phyloP scores from a whole-genome alignment of 2,888 invertebrate genomes.

The Dasypolia templi region DNA sequence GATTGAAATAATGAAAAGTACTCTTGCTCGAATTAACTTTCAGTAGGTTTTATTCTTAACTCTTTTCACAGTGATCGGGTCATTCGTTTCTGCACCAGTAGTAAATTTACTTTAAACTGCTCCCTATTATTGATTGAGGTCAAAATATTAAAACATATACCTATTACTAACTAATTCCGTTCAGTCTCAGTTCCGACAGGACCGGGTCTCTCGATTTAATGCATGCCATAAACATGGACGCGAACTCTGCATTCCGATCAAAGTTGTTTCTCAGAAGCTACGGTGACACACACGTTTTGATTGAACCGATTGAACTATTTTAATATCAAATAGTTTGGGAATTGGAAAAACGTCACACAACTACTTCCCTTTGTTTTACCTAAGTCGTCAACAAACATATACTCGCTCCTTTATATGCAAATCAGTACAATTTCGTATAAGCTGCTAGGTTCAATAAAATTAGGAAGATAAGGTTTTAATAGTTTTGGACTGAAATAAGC shows the following conservation, averaged over 20 bases:
- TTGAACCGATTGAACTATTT: constrained; percentile 49
- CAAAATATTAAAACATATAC: constrained; percentile 12
- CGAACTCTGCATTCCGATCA: constrained; percentile 66
- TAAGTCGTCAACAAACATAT: neutral
- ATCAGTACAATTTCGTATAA: neutral
- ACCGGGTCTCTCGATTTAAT: constrained; percentile 61
- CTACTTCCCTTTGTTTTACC: neutral
- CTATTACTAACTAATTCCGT: constrained; percentile 37
- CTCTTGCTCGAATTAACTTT: neutral
- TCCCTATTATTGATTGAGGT: neutral
- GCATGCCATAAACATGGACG: constrained; percentile 60
- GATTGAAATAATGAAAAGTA: neutral
- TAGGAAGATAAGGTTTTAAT: neutral
- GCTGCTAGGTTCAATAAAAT: neutral
- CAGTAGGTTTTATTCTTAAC: neutral
- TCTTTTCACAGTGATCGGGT: neutral
- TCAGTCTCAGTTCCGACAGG: constrained; percentile 41
- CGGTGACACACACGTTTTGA: constrained; percentile 57
- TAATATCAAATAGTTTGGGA: constrained; percentile 13
- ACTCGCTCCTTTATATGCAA: neutral
- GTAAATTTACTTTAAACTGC: neutral
- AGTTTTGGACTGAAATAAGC: neutral
- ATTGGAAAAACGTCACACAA: neutral
- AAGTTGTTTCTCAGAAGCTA: constrained; percentile 63
- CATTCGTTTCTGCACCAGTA: neutral